Evolutionary conservation across 2,888 invertebrate species (phyloP), one percentile per base, ranked within the genome.

Genomic region (Phyllotreta striolata): DNA sequence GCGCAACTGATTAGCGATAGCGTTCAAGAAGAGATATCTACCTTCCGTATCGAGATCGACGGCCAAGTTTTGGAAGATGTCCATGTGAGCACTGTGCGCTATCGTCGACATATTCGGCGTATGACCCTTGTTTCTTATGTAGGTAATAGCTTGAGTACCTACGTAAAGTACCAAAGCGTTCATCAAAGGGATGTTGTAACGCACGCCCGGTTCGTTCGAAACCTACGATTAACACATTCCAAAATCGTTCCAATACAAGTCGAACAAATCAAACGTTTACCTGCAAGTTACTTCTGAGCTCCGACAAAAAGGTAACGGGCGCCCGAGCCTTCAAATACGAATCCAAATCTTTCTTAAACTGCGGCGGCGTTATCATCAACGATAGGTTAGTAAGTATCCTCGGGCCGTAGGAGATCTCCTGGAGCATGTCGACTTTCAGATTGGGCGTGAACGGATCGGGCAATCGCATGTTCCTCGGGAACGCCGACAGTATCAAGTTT

Each of bases 401-500:
- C 0, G 98, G 98, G 0, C 95, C 91, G 72, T 90, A 88, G 6
- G 91, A 86, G 61, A 96, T 97, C 79, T 97, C 96, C 10, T 92
- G 88, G 37, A 97, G 83, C 85, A 96, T 88, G 77, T 96, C 96
- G 55, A 96, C 92, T 70, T 98, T 98, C 66, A 99, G 83, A 78
- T 98, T 98, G 0, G 97, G 96, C 38, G 98, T 98, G 83, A 99
- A 98, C 0, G 99, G 99, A 84, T 99, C 99, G 0, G 99, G 99
- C 51, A 99, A 84, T 0, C 98, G 87, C 98, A 99, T 99, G 79
- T 95, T 96, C 54, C 98, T 87, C 7, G 99, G 99, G 80, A 98
- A 99, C 1, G 99, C 99, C 3, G 98, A 97, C 67, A 99, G 84
- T 59, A 99, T 97, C 62, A 99, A 86, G 80, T 99, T 99, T 55